phyloP scores from a whole-genome alignment of 2,888 invertebrate genomes.

The Sialis fuliginosa region DNA sequence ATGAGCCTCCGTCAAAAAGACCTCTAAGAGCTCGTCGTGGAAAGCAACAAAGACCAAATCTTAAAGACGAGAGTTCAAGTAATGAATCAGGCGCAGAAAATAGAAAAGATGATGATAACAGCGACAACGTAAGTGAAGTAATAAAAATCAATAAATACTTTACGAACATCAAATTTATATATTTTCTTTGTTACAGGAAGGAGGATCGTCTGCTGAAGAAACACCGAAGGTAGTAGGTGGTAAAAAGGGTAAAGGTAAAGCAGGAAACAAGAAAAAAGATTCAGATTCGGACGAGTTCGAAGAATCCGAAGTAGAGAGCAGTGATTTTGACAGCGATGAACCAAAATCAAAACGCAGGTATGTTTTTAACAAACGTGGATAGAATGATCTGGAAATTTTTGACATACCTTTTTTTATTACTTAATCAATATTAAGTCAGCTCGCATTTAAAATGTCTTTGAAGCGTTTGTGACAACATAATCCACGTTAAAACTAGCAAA shows the following conservation, averaged over 20 bases:
- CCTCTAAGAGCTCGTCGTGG: slow-evolving; percentile 20
- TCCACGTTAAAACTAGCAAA: too few relatives aligned
- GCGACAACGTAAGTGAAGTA: not conserved
- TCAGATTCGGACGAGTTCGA: not conserved
- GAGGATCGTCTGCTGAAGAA: not conserved
- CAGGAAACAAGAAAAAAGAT: not conserved
- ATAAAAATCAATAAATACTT: not conserved
- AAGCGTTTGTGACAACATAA: too few relatives aligned
- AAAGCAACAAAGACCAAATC: slow-evolving; percentile 23
- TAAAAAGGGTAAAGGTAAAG: slow-evolving; percentile 4
- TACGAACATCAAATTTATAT: not conserved
- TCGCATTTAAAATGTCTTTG: too few relatives aligned
- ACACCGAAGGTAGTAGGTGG: slow-evolving; percentile 1
- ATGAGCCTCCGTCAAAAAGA: slow-evolving; percentile 19
- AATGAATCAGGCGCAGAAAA: slow-evolving; percentile 14
- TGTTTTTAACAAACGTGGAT: slow-evolving; percentile 4
- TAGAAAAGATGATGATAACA: not conserved
- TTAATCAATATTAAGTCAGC: too few relatives aligned
- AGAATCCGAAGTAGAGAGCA: not conserved
- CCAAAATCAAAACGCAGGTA: slow-evolving; percentile 20
- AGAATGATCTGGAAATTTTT: too few relatives aligned
- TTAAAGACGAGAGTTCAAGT: slow-evolving; percentile 27
- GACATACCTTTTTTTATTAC: too few relatives aligned
- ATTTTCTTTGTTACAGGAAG: not conserved
- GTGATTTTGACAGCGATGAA: slow-evolving; percentile 11